A percentile compares a stretch with the other conserved stretches of the same genome.
Evolutionary conservation across 1,140 invertebrate species (phyloP).

Genomic region (Drosophila orosa): DNA sequence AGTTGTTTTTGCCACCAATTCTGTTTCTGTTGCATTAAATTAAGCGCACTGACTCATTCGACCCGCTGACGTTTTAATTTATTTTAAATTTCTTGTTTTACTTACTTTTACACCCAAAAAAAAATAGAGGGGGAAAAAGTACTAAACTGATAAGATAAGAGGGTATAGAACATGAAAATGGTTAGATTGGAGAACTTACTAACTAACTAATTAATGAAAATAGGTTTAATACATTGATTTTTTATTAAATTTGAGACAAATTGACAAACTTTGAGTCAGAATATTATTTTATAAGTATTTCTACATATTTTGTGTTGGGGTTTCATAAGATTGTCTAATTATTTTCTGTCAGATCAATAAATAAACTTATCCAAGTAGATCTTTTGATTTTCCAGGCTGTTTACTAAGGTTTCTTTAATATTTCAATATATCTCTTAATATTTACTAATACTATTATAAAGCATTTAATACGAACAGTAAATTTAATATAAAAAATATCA

Average conservation of each 20-base stretch:
- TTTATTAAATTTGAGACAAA: too few species aligned
- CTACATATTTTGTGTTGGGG: not conserved
- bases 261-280: too few species aligned
- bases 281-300: too few species aligned
- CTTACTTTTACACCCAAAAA: slow-evolving; percentile 9
- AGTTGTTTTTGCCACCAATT: slow-evolving; percentile 25
- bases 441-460: too few species aligned
- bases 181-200: too few species aligned
- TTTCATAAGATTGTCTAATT: not conserved
- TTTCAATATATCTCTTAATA: too few species aligned
- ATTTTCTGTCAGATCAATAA: too few species aligned
- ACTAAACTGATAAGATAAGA: not conserved
- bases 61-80: slow-evolving; percentile 42
- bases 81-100: slow-evolving; percentile 18
- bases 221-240: too few species aligned
- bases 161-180: not conserved
- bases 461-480: not conserved
- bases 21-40: slow-evolving; percentile 26
- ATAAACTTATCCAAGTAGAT: too few species aligned
- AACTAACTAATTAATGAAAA: too few species aligned
- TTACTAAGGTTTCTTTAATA: too few species aligned
- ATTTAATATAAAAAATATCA: not conserved
- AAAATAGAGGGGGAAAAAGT: not conserved
- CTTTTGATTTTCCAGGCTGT: too few species aligned
- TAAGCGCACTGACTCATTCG: slow-evolving; percentile 58